Base-by-base conservation (phyloP, 2,113 vertebrate species). In the Synchiropus splendidus region DNA sequence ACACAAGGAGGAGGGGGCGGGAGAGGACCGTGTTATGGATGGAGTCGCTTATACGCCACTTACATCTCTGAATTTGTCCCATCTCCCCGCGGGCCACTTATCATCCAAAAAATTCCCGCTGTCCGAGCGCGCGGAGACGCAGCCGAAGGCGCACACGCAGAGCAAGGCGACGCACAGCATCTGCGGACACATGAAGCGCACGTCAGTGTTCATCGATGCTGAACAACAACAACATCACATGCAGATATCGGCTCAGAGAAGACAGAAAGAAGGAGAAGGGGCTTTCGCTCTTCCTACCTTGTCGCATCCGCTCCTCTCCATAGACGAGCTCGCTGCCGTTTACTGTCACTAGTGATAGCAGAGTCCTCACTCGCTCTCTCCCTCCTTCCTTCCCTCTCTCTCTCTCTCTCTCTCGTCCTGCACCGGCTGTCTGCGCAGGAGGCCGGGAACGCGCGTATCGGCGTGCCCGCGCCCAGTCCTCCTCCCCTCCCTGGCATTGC, bases 51-150 rank as follows among this genome's bases (percentile, higher is more conserved):
- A n/a, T n/a, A n/a, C 12, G 45, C 17, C 47, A 94, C 92, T 90
- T 85, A 96, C 92, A 78, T 95, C 92, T 88, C 92, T 86, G 76
- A 96, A 97, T 90, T 87, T 89, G 75, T 96, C 94, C 92, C 92
- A 96, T 79, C 90, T 90, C 16, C 88, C 92, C 14, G 85, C 83
- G 54, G 92, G 89, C 92, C 92, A 94, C 83, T 92, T 90, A 82
- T 96, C 92, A 64, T 96, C 92, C 86, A 97, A 83, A 79, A 94
- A 92, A 95, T 94, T 94, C 42, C 90, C 88, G 83, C 81, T 85
- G 83, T 90, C 89, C 53, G 89, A 78, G 67, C 87, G 87, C 68
- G 85, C 86, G 58, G 76, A 80, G 72, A 85, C 82, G 70, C 70
- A 84, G 77, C 84, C 84, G 73, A 84, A 79, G 54, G 86, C 87